Evolutionary conservation across 1,140 invertebrate species (phyloP), one percentile per base, ranked within the genome.

Genomic region (Frieseomelitta varia): DNA sequence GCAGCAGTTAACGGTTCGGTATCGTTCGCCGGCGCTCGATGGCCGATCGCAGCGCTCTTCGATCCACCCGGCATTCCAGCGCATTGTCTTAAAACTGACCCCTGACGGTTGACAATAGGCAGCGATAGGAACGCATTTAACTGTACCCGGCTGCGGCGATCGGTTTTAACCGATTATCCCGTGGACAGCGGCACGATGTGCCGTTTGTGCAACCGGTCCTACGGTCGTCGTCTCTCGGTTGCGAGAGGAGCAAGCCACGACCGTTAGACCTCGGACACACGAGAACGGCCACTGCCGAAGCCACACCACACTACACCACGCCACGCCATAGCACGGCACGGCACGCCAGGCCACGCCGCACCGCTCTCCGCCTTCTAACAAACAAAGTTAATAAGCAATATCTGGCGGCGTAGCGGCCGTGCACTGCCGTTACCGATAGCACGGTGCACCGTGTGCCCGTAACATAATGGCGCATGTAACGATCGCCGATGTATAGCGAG

Each of bases 371-470:
- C 63, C 61, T 87, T 90, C 87, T 87, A 91, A 91, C 91, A 90
- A 92, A 93, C 92, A 92, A 91, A 93, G 91, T 94, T 93, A 94
- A 94, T 93, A 94, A 93, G 92, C 93, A 91, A 93, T 93, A 91
- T 90, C 90, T 87, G 65, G 67, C 85, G 87, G 81, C 77, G 34
- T 86, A 51, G 74, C 85, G 87, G 81, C 77, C n/a, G 76, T 71
- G 65, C 74, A 71, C 55, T 47, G 87, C 87, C 79, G 90, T 92
- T 91, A 88, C 90, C 86, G 86, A 90, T 91, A 88, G 61, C 87
- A 78, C 85, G 63, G 77, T 76, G 85, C 67, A 65, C 73, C 75
- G 73, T 68, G 73, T 73, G 77, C 72, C 39, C 84, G 83, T 86
- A 89, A 91, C 90, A 91, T 93, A 93, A 94, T 93, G 91, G 87